Evolutionary conservation across 2,113 vertebrate genomes (phyloP).

Genomic region (Scophthalmus maximus): DNA sequence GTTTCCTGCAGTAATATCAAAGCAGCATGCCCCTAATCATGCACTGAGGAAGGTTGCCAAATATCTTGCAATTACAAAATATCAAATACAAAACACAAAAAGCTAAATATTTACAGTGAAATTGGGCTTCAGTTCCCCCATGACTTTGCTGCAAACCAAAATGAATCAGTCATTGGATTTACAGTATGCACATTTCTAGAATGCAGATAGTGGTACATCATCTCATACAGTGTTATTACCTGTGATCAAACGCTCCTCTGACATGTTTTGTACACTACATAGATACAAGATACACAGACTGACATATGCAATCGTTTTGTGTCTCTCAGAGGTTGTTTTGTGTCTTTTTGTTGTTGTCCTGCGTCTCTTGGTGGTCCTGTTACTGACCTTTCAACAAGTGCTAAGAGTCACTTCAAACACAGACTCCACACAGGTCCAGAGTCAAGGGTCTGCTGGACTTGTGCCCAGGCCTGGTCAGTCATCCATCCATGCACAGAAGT

Average conservation of each 20-base stretch:
- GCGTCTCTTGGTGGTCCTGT: neutral
- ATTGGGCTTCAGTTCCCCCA: neutral
- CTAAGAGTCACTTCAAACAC: neutral
- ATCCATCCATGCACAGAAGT: too few relatives aligned
- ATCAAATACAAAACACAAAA: constrained; percentile 17
- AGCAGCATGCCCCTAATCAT: constrained; percentile 22
- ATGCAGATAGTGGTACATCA: neutral
- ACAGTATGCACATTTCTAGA: neutral
- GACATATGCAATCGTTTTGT: neutral
- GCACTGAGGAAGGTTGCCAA: neutral
- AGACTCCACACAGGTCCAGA: neutral
- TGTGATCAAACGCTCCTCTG: too few relatives aligned
- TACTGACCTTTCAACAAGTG: neutral
- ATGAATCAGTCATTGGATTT: neutral
- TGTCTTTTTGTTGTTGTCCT: neutral
- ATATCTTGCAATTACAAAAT: constrained; percentile 13
- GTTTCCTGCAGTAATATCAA: constrained; percentile 40
- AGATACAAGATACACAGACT: neutral
- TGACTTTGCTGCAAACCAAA: neutral
- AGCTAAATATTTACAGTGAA: rapidly evolving
- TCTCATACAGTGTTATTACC: neutral
- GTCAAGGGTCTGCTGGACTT: too few relatives aligned
- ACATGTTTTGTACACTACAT: neutral
- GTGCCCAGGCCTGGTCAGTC: too few relatives aligned
- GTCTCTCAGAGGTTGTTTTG: neutral